phyloP scores from a whole-genome alignment of 2,113 vertebrate species.

The Phoxinus phoxinus region DNA sequence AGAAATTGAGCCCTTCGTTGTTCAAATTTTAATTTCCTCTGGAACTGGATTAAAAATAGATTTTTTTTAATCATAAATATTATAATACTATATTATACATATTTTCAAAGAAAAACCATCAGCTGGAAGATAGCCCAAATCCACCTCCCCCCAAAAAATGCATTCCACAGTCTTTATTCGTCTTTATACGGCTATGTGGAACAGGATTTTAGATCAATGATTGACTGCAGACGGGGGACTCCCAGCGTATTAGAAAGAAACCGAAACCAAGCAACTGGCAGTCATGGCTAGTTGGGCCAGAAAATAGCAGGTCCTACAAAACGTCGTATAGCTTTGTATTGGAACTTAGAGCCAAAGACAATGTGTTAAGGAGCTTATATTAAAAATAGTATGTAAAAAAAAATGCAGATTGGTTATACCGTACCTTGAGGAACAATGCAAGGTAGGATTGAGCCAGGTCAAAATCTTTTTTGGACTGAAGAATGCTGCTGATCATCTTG shows the following conservation, averaged over 20 bases:
- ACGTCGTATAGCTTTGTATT: background rate
- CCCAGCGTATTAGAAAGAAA: background rate
- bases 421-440: constrained; percentile 92
- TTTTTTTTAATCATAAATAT: background rate
- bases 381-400: background rate
- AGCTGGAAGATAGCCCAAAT: background rate
- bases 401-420: background rate
- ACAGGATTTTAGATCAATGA: background rate
- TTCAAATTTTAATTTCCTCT: background rate
- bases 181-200: background rate
- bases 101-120: background rate
- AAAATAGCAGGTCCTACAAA: background rate
- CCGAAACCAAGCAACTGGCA: background rate
- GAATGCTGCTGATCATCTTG: constrained; percentile 84
- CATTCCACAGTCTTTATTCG: background rate
- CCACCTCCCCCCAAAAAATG: background rate
- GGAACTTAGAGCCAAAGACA: background rate
- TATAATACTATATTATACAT: background rate
- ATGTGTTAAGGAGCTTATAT: background rate
- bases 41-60: background rate
- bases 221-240: background rate
- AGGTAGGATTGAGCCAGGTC: constrained; percentile 93
- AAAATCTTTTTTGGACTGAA: constrained; percentile 85
- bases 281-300: background rate
- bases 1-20: background rate